Conservation (phyloP, 2,888 invertebrate genomes). For the Elysia crispata region DNA sequence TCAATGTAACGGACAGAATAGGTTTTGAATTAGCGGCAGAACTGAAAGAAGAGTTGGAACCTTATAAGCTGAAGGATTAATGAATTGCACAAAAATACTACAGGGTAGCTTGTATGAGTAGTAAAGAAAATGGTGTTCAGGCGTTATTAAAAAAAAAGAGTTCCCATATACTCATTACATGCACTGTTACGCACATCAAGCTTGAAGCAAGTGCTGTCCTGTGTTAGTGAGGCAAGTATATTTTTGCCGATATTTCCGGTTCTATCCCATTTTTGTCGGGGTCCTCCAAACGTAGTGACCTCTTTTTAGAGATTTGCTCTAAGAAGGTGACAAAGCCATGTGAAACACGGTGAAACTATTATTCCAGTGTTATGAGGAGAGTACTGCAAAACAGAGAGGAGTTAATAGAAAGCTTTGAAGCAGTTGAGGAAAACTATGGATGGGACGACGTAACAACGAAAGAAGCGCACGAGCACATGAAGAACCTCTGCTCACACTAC, state of each 20-base stretch:
- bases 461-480: no score
- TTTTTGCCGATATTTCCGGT: neutral
- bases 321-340: neutral
- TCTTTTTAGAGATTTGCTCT: neutral
- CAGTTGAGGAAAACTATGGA: no score
- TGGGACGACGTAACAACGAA: no score
- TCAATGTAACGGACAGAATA: slow-evolving; percentile 12
- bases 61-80: neutral
- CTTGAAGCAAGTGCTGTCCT: neutral
- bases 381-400: no score
- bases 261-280: neutral
- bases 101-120: neutral
- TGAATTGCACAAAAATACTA: neutral
- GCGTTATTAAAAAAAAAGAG: neutral
- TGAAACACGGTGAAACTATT: slow-evolving; percentile 15
- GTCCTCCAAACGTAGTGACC: neutral
- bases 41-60: neutral
- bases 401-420: no score
- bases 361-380: no score
- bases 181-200: slow-evolving; percentile 18
- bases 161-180: neutral
- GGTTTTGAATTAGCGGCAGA: neutral
- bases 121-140: neutral
- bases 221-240: neutral
- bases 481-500: no score